Percentiles rank a stretch among this genome's conserved stretches.
phyloP scores from a whole-genome alignment of 2,113 vertebrate genomes.

The Cavia porcellus region DNA sequence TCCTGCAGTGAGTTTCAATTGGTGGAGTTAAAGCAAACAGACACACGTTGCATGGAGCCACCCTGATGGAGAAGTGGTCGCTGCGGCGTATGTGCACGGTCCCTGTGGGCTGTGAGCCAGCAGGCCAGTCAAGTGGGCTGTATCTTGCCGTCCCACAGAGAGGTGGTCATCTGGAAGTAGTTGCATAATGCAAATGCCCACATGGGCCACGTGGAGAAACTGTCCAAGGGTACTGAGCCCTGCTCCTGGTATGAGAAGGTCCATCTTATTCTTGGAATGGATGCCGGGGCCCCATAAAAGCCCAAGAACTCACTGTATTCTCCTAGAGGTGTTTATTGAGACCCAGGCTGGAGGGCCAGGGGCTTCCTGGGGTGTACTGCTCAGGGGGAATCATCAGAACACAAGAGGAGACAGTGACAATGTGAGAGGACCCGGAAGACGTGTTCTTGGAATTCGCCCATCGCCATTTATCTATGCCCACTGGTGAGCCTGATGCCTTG shows the following conservation, averaged over 20 bases:
- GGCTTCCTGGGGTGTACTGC: background rate
- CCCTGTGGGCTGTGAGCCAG: background rate
- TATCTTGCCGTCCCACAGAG: background rate
- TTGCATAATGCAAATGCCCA: too few relatives aligned
- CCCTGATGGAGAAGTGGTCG: background rate
- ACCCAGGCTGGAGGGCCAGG: background rate
- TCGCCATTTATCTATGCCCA: background rate
- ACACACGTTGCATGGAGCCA: background rate
- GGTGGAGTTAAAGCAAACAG: background rate
- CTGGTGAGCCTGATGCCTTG: background rate
- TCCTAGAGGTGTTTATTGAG: background rate
- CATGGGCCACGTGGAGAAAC: background rate
- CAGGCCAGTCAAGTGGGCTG: background rate
- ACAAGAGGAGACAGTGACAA: too few relatives aligned
- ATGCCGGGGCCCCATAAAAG: background rate
- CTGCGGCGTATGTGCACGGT: background rate
- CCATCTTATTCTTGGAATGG: background rate
- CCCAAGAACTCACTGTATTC: too few relatives aligned
- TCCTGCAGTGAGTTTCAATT: background rate
- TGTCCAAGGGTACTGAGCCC: background rate
- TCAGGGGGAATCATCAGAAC: background rate
- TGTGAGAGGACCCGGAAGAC: too few relatives aligned
- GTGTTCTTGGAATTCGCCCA: background rate
- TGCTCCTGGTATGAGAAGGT: background rate
- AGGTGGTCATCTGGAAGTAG: background rate